Base-by-base conservation (phyloP, 2,888 invertebrate genomes). In the Chironomus riparius region DNA sequence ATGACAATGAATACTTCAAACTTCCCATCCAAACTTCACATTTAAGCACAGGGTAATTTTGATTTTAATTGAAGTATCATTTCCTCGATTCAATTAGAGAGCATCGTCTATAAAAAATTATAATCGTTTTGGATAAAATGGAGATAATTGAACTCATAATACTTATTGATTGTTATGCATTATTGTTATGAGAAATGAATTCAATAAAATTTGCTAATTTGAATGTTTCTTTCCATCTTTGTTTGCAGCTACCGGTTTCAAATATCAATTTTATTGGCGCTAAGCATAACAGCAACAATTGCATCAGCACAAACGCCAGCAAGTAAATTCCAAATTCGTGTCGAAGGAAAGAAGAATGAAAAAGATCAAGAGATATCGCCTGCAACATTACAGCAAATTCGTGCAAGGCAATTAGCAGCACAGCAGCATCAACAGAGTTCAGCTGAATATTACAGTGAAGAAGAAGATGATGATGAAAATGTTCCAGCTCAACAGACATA, bases 381-480 rank as follows among this genome's bases (percentile, higher is more conserved):
- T 15, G 74, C 74, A 13, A 74, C 74, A 6, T 48, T 74, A 18
- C 74, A 74, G 15, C 74, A 74, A 68, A 47, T 74, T n/a, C 28
- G 74, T 22, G 47, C 74, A 24, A 22, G 68, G n/a, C 74, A 74
- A 18, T 38, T 68, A 10, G 47, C 62, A n/a, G 1, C 47, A 24
- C 74, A 72, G 13, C 70, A 70, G 13, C 72, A 72, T 22, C 62
- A 50, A 38, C 22, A 48, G 6, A 13, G 28, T 6, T 68, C 65
- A 15, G 62, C 65, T 6, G 68, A 24, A 10, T 28, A 12, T 38
- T 74, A 65, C 13, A 61, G 61, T 4, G 38, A 68, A 5, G 50
- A 56, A 10, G 74, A 74, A 12, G 73, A 73, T 10, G 74, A 74
- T n/a, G 74, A 74, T 24, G 74, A 74, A 47, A 74, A 74, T 68